Percentiles rank a stretch among this genome's conserved stretches.
These are phyloP conservation scores for Nothobranchius kuhntae DNA, from an alignment of 2,113 vertebrate genomes.

Conservation along the genomic window DNA sequence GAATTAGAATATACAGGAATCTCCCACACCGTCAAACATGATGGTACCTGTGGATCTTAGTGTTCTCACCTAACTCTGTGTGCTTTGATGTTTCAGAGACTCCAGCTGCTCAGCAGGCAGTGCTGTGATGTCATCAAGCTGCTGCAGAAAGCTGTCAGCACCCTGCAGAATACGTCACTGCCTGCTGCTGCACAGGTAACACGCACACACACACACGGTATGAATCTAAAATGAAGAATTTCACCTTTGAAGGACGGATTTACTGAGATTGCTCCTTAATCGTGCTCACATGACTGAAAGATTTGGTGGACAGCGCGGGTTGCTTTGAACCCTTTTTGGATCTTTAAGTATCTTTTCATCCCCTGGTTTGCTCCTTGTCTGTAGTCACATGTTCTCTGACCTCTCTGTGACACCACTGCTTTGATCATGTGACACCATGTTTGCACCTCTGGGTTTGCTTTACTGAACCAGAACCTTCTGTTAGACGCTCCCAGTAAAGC, in stretches of 20 bases:
- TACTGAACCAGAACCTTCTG: neutral
- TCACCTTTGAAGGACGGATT: no score
- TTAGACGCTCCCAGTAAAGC: neutral
- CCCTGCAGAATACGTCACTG: conserved; percentile 72
- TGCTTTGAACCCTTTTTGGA: no score
- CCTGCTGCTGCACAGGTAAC: conserved; percentile 79
- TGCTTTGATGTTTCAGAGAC: conserved; percentile 71
- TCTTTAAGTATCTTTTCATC: no score
- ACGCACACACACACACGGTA: neutral
- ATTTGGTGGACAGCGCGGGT: no score
- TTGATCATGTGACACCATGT: neutral
- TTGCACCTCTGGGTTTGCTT: neutral
- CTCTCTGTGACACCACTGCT: neutral
- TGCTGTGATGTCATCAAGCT: conserved; percentile 82
- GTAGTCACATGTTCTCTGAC: no score
- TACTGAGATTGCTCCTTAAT: no score
- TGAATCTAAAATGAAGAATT: no score
- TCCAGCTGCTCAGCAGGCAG: conserved; percentile 83
- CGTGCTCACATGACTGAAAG: no score
- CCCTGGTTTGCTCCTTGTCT: no score
- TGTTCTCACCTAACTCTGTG: neutral
- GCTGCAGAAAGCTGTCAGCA: conserved; percentile 82
- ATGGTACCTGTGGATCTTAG: no score
- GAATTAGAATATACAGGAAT: no score
- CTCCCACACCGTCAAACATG: no score